phyloP scores from a whole-genome alignment of 1,140 invertebrate genomes.

The Calliopsis andreniformis region DNA sequence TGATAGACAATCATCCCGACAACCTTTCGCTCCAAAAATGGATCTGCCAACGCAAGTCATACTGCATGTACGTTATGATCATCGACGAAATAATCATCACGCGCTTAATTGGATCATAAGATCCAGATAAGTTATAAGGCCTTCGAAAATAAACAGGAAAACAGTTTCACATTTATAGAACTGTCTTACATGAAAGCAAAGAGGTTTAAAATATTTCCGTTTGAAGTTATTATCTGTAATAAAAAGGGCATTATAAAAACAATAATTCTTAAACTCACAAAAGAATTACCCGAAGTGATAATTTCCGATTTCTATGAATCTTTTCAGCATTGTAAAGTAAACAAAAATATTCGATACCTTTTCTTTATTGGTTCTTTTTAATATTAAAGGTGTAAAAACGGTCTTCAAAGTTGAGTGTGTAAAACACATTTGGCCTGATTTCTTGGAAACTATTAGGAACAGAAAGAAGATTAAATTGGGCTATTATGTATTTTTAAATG shows the following conservation, averaged over 20 bases:
- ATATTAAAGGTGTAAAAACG: too few species aligned
- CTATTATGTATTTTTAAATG: too few species aligned
- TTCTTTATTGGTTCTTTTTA: too few species aligned
- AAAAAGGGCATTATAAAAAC: background rate
- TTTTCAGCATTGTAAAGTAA: too few species aligned
- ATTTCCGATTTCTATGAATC: too few species aligned
- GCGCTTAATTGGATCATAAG: background rate
- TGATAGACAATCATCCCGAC: slow-evolving; percentile 12
- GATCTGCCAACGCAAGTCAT: background rate
- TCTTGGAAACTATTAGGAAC: too few species aligned
- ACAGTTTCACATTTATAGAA: background rate
- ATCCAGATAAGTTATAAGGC: background rate
- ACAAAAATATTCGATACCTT: too few species aligned
- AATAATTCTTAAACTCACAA: too few species aligned
- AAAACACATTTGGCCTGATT: too few species aligned
- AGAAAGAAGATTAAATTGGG: too few species aligned
- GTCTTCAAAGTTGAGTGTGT: too few species aligned
- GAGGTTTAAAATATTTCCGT: background rate
- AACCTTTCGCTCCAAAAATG: slow-evolving; percentile 55
- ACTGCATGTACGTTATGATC: background rate
- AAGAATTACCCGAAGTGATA: too few species aligned
- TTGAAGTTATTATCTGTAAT: background rate
- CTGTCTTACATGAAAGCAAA: background rate
- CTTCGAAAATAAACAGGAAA: background rate
- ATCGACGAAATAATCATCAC: background rate